A percentile compares a stretch with the other conserved stretches of the same genome.
Conservation (phyloP, 2,113 vertebrate species). For the Forbesichthys papilliferus region DNA sequence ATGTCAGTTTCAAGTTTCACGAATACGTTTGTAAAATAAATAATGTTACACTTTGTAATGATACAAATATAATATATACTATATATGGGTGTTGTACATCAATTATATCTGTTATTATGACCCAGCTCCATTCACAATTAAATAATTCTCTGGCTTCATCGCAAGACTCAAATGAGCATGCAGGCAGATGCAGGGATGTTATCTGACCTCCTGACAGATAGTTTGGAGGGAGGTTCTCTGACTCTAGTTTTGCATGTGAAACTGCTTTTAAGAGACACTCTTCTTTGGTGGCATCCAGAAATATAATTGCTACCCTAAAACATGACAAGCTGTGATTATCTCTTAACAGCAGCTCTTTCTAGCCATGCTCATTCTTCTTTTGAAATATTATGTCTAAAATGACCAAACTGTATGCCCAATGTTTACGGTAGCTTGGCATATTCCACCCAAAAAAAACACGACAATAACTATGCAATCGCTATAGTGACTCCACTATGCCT, state of each 20-base stretch:
- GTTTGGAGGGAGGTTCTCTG: constrained; percentile 18
- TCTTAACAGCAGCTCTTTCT: constrained; percentile 42
- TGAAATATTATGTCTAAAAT: not conserved
- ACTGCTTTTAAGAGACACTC: constrained; percentile 37
- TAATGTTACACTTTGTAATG: no score
- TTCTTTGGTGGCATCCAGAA: constrained; percentile 36
- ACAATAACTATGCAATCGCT: no score
- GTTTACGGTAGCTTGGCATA: no score
- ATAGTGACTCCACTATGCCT: no score
- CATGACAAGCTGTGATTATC: constrained; percentile 55
- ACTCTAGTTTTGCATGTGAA: constrained; percentile 18
- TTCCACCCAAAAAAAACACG: no score
- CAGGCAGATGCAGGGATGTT: no score
- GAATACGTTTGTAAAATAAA: no score
- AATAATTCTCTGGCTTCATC: not conserved
- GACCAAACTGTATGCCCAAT: no score
- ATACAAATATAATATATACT: no score
- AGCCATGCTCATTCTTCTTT: constrained; percentile 19
- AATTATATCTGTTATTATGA: no score
- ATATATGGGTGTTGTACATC: not conserved
- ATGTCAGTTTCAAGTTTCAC: no score
- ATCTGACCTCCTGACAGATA: constrained; percentile 20
- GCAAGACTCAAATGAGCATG: no score
- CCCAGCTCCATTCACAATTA: not conserved
- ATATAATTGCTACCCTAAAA: constrained; percentile 53